Percentiles rank a stretch among this genome's conserved stretches.
These are phyloP conservation scores for Steinernema feltiae DNA, from an alignment of 1,140 invertebrate genomes.

Conservation along the genomic window DNA sequence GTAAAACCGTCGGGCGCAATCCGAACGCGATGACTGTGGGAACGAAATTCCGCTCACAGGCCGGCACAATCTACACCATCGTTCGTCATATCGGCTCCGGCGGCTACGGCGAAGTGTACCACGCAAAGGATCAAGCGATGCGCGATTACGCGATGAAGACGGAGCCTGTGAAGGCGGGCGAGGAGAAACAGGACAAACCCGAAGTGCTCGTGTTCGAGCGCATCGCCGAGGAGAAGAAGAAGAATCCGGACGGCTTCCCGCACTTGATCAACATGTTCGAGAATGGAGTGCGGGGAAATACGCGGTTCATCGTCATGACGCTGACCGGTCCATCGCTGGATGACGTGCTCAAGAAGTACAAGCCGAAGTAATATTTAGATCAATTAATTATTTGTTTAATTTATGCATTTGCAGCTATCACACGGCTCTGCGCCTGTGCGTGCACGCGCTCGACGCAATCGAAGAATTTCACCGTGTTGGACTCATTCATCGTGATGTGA, in stretches of 20 bases:
- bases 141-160: background rate
- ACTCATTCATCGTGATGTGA: background rate
- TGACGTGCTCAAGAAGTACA: background rate
- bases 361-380: background rate
- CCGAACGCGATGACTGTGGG: too few relatives aligned
- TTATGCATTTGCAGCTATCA: background rate
- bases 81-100: background rate
- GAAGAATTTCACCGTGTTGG: background rate
- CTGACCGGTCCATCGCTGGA: background rate
- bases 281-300: background rate
- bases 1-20: background rate
- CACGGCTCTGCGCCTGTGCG: background rate
- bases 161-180: background rate
- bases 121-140: background rate
- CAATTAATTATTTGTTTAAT: too few relatives aligned
- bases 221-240: background rate
- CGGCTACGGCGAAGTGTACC: background rate
- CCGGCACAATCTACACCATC: background rate
- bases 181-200: background rate
- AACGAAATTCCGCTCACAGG: too few relatives aligned
- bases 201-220: background rate
- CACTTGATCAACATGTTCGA: background rate
- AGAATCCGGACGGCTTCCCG: background rate
- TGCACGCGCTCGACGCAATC: background rate
- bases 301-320: background rate